phyloP scores from a whole-genome alignment of 1,140 invertebrate species.

The Calephelis virginiensis region DNA sequence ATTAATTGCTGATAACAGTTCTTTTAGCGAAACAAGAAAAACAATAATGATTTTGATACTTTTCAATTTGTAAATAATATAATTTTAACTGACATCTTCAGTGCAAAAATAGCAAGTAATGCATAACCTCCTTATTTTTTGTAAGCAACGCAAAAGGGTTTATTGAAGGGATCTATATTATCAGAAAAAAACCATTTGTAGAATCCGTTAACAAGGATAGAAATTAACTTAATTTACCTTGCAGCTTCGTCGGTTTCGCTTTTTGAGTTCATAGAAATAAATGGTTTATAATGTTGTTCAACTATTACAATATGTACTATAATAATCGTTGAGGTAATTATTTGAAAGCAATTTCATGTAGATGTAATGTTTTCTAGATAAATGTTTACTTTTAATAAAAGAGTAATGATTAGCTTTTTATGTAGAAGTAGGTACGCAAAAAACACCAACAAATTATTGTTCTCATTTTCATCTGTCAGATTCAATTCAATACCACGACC shows the following conservation, averaged over 20 bases:
- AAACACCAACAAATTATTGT: constrained; percentile 51
- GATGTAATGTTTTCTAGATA: constrained; percentile 22
- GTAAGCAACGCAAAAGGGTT: background rate
- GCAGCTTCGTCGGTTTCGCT: constrained; percentile 78
- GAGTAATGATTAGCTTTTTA: constrained; percentile 19
- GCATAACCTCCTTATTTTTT: constrained; percentile 44
- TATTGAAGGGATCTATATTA: background rate
- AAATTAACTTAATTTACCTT: constrained; percentile 63
- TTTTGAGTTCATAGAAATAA: constrained; percentile 78
- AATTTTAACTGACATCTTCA: background rate
- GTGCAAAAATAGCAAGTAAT: constrained; percentile 71
- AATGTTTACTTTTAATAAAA: constrained; percentile 54
- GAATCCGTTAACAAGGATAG: constrained; percentile 18
- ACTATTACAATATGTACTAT: constrained; percentile 43
- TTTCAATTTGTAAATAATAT: too few relatives aligned
- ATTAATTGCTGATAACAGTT: background rate
- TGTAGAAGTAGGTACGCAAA: constrained; percentile 47
- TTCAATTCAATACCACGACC: constrained; percentile 30
- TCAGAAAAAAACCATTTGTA: background rate
- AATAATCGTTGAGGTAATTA: constrained; percentile 44
- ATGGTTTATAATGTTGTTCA: constrained; percentile 48
- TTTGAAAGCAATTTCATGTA: constrained; percentile 24
- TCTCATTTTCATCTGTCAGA: constrained; percentile 45
- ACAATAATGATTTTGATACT: constrained; percentile 39
- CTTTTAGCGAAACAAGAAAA: constrained; percentile 25